Base-by-base conservation (phyloP, 2,797 vertebrate genomes). In the Benthosema pterotum region DNA sequence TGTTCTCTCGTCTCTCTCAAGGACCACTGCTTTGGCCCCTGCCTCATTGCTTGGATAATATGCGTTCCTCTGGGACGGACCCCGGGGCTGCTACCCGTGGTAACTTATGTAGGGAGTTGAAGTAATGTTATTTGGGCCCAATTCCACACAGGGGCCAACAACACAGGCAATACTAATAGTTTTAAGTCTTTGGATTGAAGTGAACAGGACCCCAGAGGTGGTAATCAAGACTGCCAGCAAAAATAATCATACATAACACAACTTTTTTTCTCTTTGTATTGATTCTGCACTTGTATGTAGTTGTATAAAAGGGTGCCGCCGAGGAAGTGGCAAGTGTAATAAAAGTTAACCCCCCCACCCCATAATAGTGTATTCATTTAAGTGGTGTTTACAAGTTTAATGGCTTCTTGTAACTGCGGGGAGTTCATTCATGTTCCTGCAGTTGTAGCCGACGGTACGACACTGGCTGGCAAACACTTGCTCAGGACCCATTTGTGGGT, bases 91-190 rank as follows among this genome's bases (percentile, higher is more conserved):
- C 63, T 71, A 72, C 72, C 72, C 47, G 43, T 51, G 22, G 70
- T 57, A 73, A 77, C 73, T 79, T 71, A 74, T 56, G 58, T 72
- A 58, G 70, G 49, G 77, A 76, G 67, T 69, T 71, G 71, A 66
- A 61, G 64, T 71, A 67, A 73, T 47, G 69, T 53, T 65, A 72
- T 69, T 69, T 57, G 51, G 56, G 57, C 67, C 69, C 63, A 59
- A n/a, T n/a, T 70, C 49, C 75, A 59, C 75, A n/a, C 47, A 60
- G 42, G 70, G 65, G 60, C n/a, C n/a, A n/a, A n/a, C n/a, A n/a
- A 25, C 22, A 53, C 22, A 42, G 68, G 58, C 57, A 71, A 74
- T 60, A 59, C 71, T 71, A 80, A 80, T 68, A 69, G 71, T 77
- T 75, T 64, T 59, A 53, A 59, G 66, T 55, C 22, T 59, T 59